Percentiles rank a stretch among this genome's conserved stretches.
Evolutionary conservation across 2,113 vertebrate genomes (phyloP).

Genomic region (Brachypteracias leptosomus): DNA sequence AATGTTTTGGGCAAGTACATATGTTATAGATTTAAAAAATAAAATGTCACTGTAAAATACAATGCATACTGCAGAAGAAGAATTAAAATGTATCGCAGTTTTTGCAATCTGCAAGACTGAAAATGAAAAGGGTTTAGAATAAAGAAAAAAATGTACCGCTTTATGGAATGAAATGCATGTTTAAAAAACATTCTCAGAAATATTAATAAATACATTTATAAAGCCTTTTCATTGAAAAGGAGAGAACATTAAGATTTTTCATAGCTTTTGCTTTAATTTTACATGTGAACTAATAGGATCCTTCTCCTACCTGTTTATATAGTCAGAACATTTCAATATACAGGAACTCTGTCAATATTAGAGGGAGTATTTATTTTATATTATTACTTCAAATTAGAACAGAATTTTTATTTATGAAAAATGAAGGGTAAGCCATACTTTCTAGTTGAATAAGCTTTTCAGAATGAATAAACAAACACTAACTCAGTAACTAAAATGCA

Average conservation of each 20-base stretch:
- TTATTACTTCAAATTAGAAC: not conserved
- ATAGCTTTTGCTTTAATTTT: conserved; percentile 21
- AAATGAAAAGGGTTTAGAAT: conserved; percentile 19
- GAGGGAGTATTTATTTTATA: not conserved
- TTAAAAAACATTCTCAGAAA: conserved; percentile 21
- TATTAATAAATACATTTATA: not conserved
- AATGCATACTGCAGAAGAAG: not conserved
- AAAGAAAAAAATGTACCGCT: not conserved
- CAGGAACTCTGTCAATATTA: conserved; percentile 1
- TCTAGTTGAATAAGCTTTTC: conserved; percentile 34
- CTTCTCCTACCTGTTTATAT: not conserved
- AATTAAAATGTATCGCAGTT: conserved; percentile 32
- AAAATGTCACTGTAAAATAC: conserved; percentile 14
- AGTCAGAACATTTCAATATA: not conserved
- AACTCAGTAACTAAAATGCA: conserved; percentile 41
- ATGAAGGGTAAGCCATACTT: conserved; percentile 20
- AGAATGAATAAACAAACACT: conserved; percentile 36
- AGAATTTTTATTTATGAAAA: conserved; percentile 39
- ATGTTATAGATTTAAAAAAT: conserved; percentile 7
- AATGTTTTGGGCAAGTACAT: conserved; percentile 3
- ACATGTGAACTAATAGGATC: not conserved
- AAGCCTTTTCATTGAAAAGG: not conserved
- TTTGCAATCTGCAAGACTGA: not conserved
- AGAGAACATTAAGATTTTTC: not conserved
- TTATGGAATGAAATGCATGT: not conserved